Conservation (phyloP, 2,113 vertebrate species). For the Dissostichus mawsoni region DNA sequence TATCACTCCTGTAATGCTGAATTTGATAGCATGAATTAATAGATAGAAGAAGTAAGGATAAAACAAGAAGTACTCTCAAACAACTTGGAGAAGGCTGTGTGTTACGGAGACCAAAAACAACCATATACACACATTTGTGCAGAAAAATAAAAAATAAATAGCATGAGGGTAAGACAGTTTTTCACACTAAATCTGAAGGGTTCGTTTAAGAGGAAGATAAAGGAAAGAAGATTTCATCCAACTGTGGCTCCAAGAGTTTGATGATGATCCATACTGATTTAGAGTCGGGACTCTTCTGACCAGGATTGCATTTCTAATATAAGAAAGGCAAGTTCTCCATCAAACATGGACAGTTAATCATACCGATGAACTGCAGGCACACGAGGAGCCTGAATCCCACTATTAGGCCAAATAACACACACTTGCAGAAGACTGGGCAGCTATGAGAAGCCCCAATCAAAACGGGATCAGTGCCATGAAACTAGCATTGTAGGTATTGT, state of each 20-base stretch:
- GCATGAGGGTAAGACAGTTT: not conserved
- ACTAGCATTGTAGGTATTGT: not conserved
- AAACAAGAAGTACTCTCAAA: too few relatives aligned
- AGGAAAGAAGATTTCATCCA: not conserved
- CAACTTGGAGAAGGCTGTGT: too few relatives aligned
- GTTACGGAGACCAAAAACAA: not conserved
- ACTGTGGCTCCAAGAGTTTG: not conserved
- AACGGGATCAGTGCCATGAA: not conserved
- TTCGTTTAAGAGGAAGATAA: not conserved
- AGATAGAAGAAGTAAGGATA: too few relatives aligned
- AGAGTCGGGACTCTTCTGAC: too few relatives aligned
- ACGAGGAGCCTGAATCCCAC: constrained; percentile 1
- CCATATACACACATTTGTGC: not conserved
- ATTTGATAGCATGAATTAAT: too few relatives aligned
- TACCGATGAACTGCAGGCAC: not conserved
- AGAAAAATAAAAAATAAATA: not conserved
- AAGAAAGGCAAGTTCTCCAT: constrained; percentile 1
- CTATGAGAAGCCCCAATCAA: not conserved
- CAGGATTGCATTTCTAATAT: constrained; percentile 12
- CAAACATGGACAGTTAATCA: constrained; percentile 31
- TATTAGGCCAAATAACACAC: not conserved
- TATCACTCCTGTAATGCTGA: not conserved
- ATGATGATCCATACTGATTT: not conserved
- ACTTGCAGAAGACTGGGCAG: not conserved
- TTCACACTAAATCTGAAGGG: not conserved